phyloP scores from a whole-genome alignment of 2,797 vertebrate species.

The Gallirallus australis region DNA sequence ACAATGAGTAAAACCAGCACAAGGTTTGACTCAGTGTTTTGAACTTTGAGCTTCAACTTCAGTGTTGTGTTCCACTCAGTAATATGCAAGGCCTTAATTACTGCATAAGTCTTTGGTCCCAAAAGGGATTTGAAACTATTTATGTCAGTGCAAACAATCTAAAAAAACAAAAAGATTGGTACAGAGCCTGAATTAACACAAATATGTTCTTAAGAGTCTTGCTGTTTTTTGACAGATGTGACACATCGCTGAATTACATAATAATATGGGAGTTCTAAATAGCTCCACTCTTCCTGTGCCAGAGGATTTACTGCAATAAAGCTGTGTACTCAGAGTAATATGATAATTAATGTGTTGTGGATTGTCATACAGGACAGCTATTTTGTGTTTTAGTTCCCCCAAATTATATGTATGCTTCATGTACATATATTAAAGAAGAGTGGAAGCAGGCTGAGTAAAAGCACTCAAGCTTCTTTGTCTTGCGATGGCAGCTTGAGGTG shows the following conservation, averaged over 20 bases:
- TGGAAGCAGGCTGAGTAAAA: background rate
- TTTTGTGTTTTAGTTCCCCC: background rate
- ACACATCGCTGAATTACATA: background rate
- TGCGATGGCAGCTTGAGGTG: background rate
- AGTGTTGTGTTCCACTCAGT: background rate
- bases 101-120: background rate
- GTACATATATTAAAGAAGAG: background rate
- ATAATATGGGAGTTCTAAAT: background rate
- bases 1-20: background rate
- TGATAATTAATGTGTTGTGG: constrained; percentile 1
- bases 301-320: background rate
- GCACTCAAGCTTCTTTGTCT: background rate
- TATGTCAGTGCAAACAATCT: background rate
- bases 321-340: background rate
- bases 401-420: background rate
- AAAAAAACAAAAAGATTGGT: background rate
- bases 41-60: background rate
- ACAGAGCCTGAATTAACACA: background rate
- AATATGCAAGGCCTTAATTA: background rate
- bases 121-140: background rate
- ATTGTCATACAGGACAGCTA: background rate
- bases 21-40: background rate
- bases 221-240: background rate
- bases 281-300: background rate
- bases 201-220: background rate